These are phyloP conservation scores for Macrophya alboannulata DNA, from an alignment of 2,888 invertebrate species.

Conservation along the genomic window DNA sequence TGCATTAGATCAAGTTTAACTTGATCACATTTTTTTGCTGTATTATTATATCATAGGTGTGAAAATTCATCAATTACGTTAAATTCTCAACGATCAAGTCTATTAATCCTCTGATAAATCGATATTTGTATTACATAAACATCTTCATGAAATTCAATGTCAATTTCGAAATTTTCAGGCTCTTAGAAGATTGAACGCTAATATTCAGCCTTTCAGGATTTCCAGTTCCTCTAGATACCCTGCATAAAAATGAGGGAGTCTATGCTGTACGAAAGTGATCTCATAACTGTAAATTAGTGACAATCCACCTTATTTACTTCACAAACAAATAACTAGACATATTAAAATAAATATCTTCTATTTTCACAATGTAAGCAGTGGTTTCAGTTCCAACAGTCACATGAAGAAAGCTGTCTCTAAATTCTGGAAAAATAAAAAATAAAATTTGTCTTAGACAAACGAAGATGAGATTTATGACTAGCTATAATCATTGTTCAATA, in stretches of 20 bases:
- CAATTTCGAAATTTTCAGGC: too few species aligned
- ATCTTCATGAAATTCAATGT: too few species aligned
- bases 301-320: background rate
- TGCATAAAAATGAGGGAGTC: too few species aligned
- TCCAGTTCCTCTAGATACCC: background rate
- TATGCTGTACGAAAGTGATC: slow-evolving; percentile 13
- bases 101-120: too few species aligned
- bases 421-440: slow-evolving; percentile 20
- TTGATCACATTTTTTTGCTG: too few species aligned
- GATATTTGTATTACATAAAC: too few species aligned
- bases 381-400: background rate
- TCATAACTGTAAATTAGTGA: background rate
- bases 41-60: too few species aligned
- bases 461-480: background rate
- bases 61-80: too few species aligned
- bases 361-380: background rate
- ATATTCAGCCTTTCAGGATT: background rate
- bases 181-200: background rate
- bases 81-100: too few species aligned
- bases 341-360: slow-evolving; percentile 27
- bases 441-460: slow-evolving; percentile 9
- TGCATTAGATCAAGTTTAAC: too few species aligned
- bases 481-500: background rate
- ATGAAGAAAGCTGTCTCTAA: slow-evolving; percentile 18
- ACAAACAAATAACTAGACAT: background rate